Percentiles rank a stretch among this genome's conserved stretches.
phyloP scores from a whole-genome alignment of 2,888 invertebrate genomes.

The Spodoptera exigua region DNA sequence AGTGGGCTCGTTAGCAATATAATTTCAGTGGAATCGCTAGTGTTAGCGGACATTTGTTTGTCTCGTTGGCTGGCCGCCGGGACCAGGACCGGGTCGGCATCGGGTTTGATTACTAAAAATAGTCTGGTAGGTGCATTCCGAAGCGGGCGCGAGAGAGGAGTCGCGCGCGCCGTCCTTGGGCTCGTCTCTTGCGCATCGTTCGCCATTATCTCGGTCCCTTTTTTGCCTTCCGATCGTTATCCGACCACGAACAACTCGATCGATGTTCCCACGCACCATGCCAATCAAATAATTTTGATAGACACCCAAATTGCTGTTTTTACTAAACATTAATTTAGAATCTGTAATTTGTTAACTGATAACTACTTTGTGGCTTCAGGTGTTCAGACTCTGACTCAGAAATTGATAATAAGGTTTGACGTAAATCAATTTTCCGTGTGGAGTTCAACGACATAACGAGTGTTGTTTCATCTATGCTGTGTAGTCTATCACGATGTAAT shows the following conservation, averaged over 20 bases:
- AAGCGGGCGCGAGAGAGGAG: constrained; percentile 63
- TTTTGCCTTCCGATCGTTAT: constrained; percentile 87
- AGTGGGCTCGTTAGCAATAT: constrained; percentile 65
- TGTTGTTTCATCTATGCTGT: constrained; percentile 36
- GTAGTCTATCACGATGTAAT: constrained; percentile 41
- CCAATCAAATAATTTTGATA: constrained; percentile 78
- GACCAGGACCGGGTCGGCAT: constrained; percentile 72
- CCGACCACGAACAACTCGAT: constrained; percentile 84
- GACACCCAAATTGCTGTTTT: constrained; percentile 81
- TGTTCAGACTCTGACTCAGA: constrained; percentile 58
- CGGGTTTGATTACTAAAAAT: constrained; percentile 86
- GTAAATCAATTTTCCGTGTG: constrained; percentile 53
- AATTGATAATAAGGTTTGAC: constrained; percentile 58
- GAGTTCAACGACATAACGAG: constrained; percentile 59
- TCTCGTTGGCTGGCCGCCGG: constrained; percentile 59
- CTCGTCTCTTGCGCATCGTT: constrained; percentile 70
- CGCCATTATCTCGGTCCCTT: constrained; percentile 85
- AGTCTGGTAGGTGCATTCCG: constrained; percentile 81
- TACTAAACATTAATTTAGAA: constrained; percentile 74
- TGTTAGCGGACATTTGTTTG: constrained; percentile 73
- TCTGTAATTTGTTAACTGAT: constrained; percentile 66
- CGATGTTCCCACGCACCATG: constrained; percentile 82
- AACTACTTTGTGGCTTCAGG: constrained; percentile 65
- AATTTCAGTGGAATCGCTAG: constrained; percentile 64
- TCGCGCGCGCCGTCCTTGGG: constrained; percentile 78